A percentile compares a stretch with the other conserved stretches of the same genome.
phyloP scores from a whole-genome alignment of 2,888 invertebrate genomes.

The Chrysolina haemoptera region DNA sequence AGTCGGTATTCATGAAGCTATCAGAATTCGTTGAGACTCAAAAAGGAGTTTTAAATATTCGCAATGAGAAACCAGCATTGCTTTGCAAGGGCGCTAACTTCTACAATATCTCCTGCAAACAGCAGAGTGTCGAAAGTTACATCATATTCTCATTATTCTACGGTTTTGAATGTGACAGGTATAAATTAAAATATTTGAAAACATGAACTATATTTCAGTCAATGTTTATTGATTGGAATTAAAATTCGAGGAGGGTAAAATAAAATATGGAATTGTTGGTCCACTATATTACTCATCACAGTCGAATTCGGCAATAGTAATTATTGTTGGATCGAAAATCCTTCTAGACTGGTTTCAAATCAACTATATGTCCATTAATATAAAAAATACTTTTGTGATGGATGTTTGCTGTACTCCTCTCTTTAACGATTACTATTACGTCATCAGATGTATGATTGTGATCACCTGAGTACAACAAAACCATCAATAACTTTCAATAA shows the following conservation, averaged over 20 bases:
- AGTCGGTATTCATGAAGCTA: too few species aligned
- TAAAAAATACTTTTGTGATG: background rate
- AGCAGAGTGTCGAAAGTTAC: too few species aligned
- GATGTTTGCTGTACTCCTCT: background rate
- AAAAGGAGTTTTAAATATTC: too few species aligned
- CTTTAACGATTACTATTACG: background rate
- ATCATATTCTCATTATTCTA: too few species aligned
- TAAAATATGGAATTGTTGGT: conserved; percentile 12
- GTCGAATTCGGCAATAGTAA: background rate
- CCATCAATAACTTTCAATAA: conserved; percentile 1
- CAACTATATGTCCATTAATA: background rate
- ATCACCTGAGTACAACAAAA: conserved; percentile 21
- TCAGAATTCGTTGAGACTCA: background rate
- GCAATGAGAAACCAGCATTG: too few species aligned
- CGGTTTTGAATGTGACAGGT: background rate
- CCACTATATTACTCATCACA: conserved; percentile 4
- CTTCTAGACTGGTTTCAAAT: background rate
- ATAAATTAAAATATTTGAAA: background rate
- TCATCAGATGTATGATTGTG: conserved; percentile 5
- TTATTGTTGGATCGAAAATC: background rate
- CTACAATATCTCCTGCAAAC: too few species aligned
- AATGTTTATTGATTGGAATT: conserved; percentile 29
- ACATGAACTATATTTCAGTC: conserved; percentile 20
- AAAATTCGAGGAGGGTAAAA: conserved; percentile 3
- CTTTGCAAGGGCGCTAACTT: too few species aligned